Percentiles rank a stretch among this genome's conserved stretches.
These are phyloP conservation scores for Ctenomys sociabilis DNA, from an alignment of 2,113 vertebrate species.

Conservation along the genomic window DNA sequence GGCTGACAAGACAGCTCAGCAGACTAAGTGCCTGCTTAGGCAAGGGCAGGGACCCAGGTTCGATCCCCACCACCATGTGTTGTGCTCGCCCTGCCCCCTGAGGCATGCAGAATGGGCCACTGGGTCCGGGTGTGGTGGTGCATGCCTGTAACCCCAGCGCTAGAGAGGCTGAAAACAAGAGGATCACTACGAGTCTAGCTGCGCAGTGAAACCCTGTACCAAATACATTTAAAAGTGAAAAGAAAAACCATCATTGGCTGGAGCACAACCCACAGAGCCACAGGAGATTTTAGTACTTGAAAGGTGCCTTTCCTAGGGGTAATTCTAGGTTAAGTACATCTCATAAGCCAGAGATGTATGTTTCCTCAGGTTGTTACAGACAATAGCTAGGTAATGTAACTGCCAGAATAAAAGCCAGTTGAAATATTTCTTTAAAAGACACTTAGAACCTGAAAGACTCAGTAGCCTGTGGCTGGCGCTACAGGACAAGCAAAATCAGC, in stretches of 20 bases:
- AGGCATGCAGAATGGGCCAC: too few species aligned
- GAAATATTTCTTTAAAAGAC: slow-evolving; percentile 5
- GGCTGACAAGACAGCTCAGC: too few species aligned
- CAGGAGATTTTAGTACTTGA: slow-evolving; percentile 7
- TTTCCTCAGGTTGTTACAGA: neutral
- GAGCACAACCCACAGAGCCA: fast-evolving
- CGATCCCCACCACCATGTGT: too few species aligned
- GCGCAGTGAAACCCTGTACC: too few species aligned
- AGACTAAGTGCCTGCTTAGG: too few species aligned
- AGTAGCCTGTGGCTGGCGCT: neutral
- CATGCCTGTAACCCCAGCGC: too few species aligned
- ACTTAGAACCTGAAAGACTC: neutral
- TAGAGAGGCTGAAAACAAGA: too few species aligned
- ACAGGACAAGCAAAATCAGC: neutral
- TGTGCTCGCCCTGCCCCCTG: too few species aligned
- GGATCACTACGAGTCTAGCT: too few species aligned
- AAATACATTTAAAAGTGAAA: too few species aligned
- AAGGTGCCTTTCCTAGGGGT: neutral
- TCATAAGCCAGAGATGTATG: neutral
- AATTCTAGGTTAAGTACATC: neutral
- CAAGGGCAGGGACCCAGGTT: too few species aligned
- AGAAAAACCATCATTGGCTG: neutral
- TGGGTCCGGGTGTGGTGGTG: too few species aligned
- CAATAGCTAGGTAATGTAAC: neutral
- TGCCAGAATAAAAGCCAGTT: neutral